Conservation (phyloP, 2,113 vertebrate genomes). For the Pedetes capensis region DNA sequence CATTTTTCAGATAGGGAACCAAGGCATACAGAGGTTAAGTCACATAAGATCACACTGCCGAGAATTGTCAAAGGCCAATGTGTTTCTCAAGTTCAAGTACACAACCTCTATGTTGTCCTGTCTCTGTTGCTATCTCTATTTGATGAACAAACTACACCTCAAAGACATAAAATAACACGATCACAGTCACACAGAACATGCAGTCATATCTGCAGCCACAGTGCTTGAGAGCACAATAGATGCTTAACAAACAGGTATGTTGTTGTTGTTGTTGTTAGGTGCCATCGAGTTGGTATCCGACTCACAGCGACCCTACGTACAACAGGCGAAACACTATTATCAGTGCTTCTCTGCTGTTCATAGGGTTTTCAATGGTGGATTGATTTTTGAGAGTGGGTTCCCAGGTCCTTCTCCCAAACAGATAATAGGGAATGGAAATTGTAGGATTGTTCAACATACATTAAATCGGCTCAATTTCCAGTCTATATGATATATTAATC, state of each 20-base stretch:
- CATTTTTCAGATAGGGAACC: not conserved
- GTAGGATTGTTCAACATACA: not conserved
- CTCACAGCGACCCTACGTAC: too few relatives aligned
- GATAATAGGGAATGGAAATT: not conserved
- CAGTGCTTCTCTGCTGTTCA: too few relatives aligned
- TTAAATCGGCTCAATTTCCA: constrained; percentile 1
- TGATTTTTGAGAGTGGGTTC: too few relatives aligned
- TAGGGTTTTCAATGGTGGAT: too few relatives aligned
- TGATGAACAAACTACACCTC: not conserved
- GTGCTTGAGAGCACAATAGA: not conserved
- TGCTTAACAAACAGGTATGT: constrained; percentile 5
- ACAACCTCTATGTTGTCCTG: not conserved
- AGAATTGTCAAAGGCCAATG: not conserved
- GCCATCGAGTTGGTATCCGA: too few relatives aligned
- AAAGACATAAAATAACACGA: not conserved
- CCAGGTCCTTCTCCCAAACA: too few relatives aligned
- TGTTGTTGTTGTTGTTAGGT: too few relatives aligned
- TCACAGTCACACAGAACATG: not conserved
- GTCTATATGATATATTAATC: too few relatives aligned
- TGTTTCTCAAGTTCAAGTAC: not conserved
- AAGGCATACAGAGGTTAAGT: not conserved
- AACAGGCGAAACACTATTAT: too few relatives aligned
- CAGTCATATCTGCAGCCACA: too few relatives aligned
- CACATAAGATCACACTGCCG: not conserved
- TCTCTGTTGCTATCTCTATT: not conserved